Evolutionary conservation across 2,888 invertebrate species (phyloP), one percentile per base, ranked within the genome.

Genomic region (Aphrophora alni): DNA sequence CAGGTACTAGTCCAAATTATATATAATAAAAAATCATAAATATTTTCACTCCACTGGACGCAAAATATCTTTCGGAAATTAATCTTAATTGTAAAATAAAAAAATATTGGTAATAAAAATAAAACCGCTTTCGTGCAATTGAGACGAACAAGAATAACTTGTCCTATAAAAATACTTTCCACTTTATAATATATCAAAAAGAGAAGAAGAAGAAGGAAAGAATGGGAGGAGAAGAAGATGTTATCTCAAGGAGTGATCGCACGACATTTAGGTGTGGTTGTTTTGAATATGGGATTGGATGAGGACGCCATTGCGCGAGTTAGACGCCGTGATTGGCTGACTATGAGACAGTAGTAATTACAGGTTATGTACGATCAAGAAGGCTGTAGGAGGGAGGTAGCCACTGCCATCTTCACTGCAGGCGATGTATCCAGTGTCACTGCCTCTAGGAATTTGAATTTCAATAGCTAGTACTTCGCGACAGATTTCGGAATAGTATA

Each of bases 221-320:
- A 33, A 10, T 4, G 33, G 33, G 33, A 33, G 33, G 33, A 33
- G 33, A 33, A 33, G 44, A 44, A 44, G 44, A 44, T 44, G 44
- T 44, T 44, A 44, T 44, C 44, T 44, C 33, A 14, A 44, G 44
- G 17, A 44, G 44, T 44, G 77, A 69, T 70, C 69, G 38, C 77
- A 38, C 59, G 77, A 70, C 70, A 70, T 51, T 77, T 72, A 77
- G 77, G 77, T 77, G 77, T 24, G 77, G 76, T 44, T 77, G 69
- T 38, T 77, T 77, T 77, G 77, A 77, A 77, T 77, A 77, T 78
- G 78, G 78, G 72, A 78, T 77, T 77, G 77, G 69, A 77, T 77
- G 38, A 72, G 78, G 78, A 71, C 71, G 78, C 78, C 78, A 78
- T 78, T 78, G 78, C 38, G 72, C 44, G 72, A 14, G 12, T 17